phyloP scores from a whole-genome alignment of 2,113 vertebrate genomes.

The Rynchops niger region DNA sequence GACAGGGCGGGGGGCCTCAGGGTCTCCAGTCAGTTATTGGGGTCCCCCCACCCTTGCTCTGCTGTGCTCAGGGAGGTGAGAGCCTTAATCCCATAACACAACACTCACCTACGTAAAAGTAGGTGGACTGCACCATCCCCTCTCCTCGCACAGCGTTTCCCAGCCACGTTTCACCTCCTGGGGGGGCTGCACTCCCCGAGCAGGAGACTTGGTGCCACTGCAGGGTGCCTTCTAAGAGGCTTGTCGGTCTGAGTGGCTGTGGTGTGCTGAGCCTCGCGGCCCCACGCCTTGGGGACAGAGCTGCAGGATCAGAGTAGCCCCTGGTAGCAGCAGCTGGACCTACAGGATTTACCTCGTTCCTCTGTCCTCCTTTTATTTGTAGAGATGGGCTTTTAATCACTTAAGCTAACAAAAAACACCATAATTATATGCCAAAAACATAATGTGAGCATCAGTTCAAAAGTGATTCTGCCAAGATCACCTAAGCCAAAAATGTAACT shows the following conservation, averaged over 20 bases:
- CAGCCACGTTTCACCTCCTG: not conserved
- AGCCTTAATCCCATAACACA: not conserved
- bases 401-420: not conserved
- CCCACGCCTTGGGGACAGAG: fast-evolving
- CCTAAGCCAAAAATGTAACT: not conserved
- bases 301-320: not conserved
- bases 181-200: fast-evolving
- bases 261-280: not conserved
- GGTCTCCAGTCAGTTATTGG: fast-evolving
- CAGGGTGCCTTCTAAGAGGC: not conserved
- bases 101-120: fast-evolving
- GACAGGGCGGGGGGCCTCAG: fast-evolving
- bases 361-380: not conserved
- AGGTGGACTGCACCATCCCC: fast-evolving
- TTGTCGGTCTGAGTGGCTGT: fast-evolving
- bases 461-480: not conserved
- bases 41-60: not conserved
- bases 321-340: not conserved
- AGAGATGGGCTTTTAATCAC: not conserved
- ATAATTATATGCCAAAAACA: not conserved
- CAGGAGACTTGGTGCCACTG: not conserved
- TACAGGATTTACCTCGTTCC: not conserved
- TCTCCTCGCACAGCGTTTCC: fast-evolving
- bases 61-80: not conserved
- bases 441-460: not conserved